Evolutionary conservation across 2,888 invertebrate genomes (phyloP).

Genomic region (Rotaria socialis): DNA sequence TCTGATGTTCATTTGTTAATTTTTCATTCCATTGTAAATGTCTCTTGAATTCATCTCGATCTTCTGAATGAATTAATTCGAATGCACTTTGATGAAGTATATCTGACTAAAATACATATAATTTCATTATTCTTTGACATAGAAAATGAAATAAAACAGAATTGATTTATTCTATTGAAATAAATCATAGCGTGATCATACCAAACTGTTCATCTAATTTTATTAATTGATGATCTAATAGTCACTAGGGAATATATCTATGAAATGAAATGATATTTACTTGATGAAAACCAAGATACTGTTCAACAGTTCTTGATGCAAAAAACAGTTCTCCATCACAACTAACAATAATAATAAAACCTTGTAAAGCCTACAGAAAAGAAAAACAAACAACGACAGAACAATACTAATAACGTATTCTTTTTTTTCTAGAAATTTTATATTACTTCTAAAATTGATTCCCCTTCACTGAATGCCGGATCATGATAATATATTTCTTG

Average conservation of each 20-base stretch:
- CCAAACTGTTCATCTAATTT: slow-evolving; percentile 38
- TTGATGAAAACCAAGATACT: slow-evolving; percentile 99
- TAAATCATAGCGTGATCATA: slow-evolving; percentile 27
- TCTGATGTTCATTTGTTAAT: slow-evolving; percentile 55
- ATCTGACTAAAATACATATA: slow-evolving; percentile 74
- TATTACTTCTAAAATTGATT: slow-evolving; percentile 47
- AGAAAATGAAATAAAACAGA: slow-evolving; percentile 26
- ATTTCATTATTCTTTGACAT: slow-evolving; percentile 34
- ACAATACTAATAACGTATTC: no score
- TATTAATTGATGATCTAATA: slow-evolving; percentile 35
- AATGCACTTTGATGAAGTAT: slow-evolving; percentile 98
- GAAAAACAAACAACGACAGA: slow-evolving; percentile 51
- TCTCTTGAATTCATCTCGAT: slow-evolving; percentile 88
- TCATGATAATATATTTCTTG: slow-evolving; percentile 46
- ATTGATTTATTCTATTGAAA: slow-evolving; percentile 22
- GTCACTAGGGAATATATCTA: background rate
- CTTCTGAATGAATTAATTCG: slow-evolving; percentile 97
- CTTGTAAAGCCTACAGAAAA: slow-evolving; percentile 83
- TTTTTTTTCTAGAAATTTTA: background rate
- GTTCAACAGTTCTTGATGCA: slow-evolving; percentile 98
- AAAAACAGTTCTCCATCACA: slow-evolving; percentile 99
- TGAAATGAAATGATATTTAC: slow-evolving; percentile 63
- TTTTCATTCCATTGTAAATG: slow-evolving; percentile 67
- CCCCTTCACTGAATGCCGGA: slow-evolving; percentile 46
- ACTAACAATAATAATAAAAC: slow-evolving; percentile 95